Evolutionary conservation across 2,888 invertebrate species (phyloP).

Genomic region (Epicampocera succincta): DNA sequence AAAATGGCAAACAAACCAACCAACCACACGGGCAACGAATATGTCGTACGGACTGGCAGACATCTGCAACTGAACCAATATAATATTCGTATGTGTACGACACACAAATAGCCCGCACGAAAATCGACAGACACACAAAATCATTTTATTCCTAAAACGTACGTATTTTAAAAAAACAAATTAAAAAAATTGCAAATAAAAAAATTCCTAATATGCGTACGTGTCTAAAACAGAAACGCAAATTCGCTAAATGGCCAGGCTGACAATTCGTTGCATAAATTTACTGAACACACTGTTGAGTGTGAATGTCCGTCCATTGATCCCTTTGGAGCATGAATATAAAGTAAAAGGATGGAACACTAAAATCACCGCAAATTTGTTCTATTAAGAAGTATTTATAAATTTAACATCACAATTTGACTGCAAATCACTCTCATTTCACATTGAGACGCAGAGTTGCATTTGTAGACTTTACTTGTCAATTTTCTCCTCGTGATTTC

Average conservation of each 20-base stretch:
- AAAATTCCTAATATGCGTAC: conserved; percentile 63
- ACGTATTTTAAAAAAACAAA: conserved; percentile 58
- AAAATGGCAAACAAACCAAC: conserved; percentile 51
- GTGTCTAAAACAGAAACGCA: conserved; percentile 63
- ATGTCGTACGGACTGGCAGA: conserved; percentile 13
- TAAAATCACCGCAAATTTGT: conserved; percentile 22
- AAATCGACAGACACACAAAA: conserved; percentile 10
- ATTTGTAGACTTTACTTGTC: too few species aligned
- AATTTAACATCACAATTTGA: conserved; percentile 73
- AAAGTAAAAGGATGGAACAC: conserved; percentile 18
- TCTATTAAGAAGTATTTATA: conserved; percentile 39
- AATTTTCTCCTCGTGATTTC: too few species aligned
- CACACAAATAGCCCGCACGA: neutral
- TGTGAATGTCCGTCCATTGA: conserved; percentile 2
- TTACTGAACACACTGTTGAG: conserved; percentile 47
- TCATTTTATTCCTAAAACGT: conserved; percentile 63
- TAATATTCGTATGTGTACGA: conserved; percentile 8
- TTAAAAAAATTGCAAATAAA: conserved; percentile 40
- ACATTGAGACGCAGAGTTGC: conserved; percentile 28
- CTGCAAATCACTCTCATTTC: conserved; percentile 79
- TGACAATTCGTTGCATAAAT: conserved; percentile 50
- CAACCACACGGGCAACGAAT: conserved; percentile 13
- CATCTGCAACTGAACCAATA: conserved; percentile 42
- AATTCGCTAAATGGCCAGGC: conserved; percentile 42
- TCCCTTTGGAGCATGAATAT: conserved; percentile 3